Evolutionary conservation across 2,888 invertebrate genomes (phyloP), one percentile per base, ranked within the genome.

Genomic region (Notodonta dromedarius): DNA sequence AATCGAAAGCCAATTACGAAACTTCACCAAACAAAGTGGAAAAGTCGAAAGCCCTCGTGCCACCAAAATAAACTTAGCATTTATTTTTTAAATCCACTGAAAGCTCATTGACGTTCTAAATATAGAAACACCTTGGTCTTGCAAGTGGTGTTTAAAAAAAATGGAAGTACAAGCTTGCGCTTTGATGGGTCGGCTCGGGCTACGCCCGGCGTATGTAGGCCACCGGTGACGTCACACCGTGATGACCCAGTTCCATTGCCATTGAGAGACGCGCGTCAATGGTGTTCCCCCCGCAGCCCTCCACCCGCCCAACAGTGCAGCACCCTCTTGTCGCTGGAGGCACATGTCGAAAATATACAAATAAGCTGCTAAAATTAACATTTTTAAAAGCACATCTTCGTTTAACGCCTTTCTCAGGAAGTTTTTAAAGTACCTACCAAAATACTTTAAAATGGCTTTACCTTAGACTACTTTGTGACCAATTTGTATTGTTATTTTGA

Each of bases 251-350:
- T 86, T 91, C 82, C 75, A 76, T 67, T 84, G 92, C 92, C 93
- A 93, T 93, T 93, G 92, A 93, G 90, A 87, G 88, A 82, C 83
- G 87, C 90, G 87, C 93, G 93, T 93, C 93, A 93, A 93, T 93
- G 93, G 92, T 91, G 82, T 79, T 82, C 86, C 83, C 77, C 78
- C 70, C 75, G 65, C 63, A 66, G 58, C 71, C 62, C 51, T 13
- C 67, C 69, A 61, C 71, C 72, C 69, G 69, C 69, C 73, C 67
- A 79, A 76, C 79, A 82, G 73, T 76, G 75, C 82, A 79, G 78
- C 75, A 78, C 78, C 71, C 73, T 63, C 71, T 57, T 14, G 35
- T 16, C 56, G 3, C 24, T 44, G 56, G 16, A 42, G 13, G 24
- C 24, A 6, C 24, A 13, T 35, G 13, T 4, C 53, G 35, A n/a